phyloP scores from a whole-genome alignment of 2,888 invertebrate species.

The Rhagonycha fulva region DNA sequence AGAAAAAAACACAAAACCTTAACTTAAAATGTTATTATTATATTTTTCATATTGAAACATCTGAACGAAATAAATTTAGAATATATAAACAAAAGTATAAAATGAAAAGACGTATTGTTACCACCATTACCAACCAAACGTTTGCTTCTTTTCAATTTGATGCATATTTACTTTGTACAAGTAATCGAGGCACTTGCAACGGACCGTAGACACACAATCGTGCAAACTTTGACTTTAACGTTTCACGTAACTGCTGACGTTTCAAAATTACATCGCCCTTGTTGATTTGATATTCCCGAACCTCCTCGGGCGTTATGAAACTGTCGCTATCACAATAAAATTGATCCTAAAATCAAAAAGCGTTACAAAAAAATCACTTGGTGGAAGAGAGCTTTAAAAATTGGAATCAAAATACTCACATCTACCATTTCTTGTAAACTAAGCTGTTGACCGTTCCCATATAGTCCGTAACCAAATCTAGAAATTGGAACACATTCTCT shows the following conservation, averaged over 20 bases:
- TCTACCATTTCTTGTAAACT: conserved; percentile 80
- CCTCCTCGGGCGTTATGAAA: conserved; percentile 87
- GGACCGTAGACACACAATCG: conserved; percentile 71
- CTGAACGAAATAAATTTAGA: background rate
- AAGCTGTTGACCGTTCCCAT: conserved; percentile 63
- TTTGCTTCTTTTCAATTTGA: conserved; percentile 43
- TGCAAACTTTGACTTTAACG: conserved; percentile 80
- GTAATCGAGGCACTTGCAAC: conserved; percentile 50
- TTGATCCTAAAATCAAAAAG: conserved; percentile 65
- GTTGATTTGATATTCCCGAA: conserved; percentile 83
- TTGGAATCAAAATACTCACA: conserved; percentile 55
- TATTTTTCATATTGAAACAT: background rate
- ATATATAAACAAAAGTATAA: background rate
- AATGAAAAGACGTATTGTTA: background rate
- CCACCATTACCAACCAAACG: conserved; percentile 9
- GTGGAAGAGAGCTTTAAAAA: background rate
- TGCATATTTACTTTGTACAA: conserved; percentile 52
- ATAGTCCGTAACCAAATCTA: conserved; percentile 42
- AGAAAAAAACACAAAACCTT: background rate
- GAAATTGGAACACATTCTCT: conserved; percentile 46
- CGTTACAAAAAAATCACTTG: background rate
- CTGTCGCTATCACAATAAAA: conserved; percentile 78
- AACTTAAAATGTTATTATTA: background rate
- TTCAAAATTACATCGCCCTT: conserved; percentile 77
- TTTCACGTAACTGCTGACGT: conserved; percentile 81